Evolutionary conservation across 1,140 invertebrate genomes (phyloP), one percentile per base, ranked within the genome.

Genomic region (Temnothorax longispinosus): DNA sequence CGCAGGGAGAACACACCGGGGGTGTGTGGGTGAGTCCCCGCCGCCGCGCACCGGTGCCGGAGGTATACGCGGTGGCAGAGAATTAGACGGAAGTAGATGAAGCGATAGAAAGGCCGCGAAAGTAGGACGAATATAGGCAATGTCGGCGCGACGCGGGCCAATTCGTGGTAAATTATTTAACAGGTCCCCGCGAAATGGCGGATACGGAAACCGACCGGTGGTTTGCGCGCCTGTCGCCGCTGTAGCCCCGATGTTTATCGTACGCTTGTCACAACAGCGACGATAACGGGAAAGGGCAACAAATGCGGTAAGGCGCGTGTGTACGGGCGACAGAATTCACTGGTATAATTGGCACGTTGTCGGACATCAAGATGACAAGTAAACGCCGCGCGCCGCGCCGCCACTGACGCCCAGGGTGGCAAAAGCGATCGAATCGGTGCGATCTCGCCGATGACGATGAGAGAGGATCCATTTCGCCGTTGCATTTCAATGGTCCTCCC

Each of bases 161-260:
- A 86, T 86, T 82, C 52, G 60, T 82, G 65, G 38, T 82, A 82
- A 80, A 82, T 86, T 71, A 86, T 86, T 81, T 86, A 72, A 62
- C 77, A 60, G 44, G 47, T 11, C 35, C 32, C 15, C 15, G 15
- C 27, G 47, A 54, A 32, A 56, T 47, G 38, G 21, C 62, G 41
- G 27, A 82, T 54, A 41, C 41, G 67, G 41, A 82, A 82, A 74
- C 54, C 41, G 47, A 27, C 18, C 11, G 52, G 80, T 8, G 38
- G 41, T 82, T 58, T 75, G 41, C n/a, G 56, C 47, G 60, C 54
- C 18, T 18, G 38, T 35, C n/a, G 38, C 54, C 78, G 13, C 35
- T 72, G 11, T 67, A 15, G 27, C 76, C 18, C 18, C 54, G 69
- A 75, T 75, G 54, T 74, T 75, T 84, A 74, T 84, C 80, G 5